Conservation (phyloP, 2,888 invertebrate genomes). For the Campopleginae sp. region DNA sequence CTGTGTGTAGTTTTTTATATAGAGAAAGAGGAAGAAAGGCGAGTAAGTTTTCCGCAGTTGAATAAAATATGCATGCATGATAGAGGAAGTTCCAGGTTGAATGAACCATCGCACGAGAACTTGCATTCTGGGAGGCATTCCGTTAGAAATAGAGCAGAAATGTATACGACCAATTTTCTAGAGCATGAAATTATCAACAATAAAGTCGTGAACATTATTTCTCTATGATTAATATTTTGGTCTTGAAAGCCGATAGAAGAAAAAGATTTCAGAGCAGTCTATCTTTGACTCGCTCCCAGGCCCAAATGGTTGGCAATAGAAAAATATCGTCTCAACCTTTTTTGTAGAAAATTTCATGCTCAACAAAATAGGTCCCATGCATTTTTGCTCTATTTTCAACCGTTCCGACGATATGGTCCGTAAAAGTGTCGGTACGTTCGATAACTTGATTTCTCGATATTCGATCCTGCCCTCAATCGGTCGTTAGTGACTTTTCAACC, state of each 20-base stretch:
- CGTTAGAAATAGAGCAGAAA: background rate
- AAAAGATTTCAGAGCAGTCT: background rate
- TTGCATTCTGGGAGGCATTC: background rate
- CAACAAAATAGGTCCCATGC: background rate
- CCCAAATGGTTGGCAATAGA: background rate
- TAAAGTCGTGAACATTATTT: background rate
- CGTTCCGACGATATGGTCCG: background rate
- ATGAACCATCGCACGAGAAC: background rate
- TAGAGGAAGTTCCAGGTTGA: background rate
- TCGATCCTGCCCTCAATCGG: background rate
- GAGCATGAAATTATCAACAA: background rate
- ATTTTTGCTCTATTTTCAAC: background rate
- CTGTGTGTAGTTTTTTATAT: background rate
- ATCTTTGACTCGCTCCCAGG: background rate
- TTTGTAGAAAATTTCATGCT: background rate
- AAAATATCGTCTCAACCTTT: background rate
- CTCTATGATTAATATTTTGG: background rate
- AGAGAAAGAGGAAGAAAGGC: constrained; percentile 9
- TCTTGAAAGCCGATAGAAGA: background rate
- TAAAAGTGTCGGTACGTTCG: background rate
- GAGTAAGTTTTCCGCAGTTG: constrained; percentile 40
- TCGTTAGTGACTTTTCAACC: background rate
- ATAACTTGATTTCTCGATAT: background rate
- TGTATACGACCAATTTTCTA: background rate
- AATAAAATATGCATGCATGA: constrained; percentile 50